Conservation (phyloP, 2,888 invertebrate genomes). For the Augochlorella aurata region DNA sequence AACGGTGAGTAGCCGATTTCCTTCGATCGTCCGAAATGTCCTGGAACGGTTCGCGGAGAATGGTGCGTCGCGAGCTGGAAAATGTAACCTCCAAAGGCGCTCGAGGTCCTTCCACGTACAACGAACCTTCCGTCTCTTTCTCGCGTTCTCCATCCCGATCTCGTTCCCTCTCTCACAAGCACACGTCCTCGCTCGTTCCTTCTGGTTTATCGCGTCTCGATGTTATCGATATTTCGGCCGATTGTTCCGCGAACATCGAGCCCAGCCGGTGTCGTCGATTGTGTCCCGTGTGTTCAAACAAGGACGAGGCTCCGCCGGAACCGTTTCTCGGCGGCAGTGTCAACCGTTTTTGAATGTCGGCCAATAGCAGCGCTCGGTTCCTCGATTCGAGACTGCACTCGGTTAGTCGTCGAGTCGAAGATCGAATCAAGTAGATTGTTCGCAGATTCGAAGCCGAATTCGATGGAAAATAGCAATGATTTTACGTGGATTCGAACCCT, state of each 20-base stretch:
- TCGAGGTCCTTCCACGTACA: conserved; percentile 55
- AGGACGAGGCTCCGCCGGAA: conserved; percentile 20
- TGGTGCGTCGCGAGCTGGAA: conserved; percentile 39
- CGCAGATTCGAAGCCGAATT: not conserved
- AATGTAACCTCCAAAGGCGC: conserved; percentile 67
- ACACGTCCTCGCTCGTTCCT: conserved; percentile 5
- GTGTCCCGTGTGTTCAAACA: conserved; percentile 4
- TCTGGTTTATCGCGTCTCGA: not conserved
- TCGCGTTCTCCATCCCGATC: not conserved
- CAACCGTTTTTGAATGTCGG: conserved; percentile 59
- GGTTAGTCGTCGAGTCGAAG: not conserved
- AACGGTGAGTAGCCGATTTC: conserved; percentile 41
- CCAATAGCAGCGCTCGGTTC: conserved; percentile 52
- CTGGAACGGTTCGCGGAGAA: conserved; percentile 19
- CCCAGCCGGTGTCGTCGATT: conserved; percentile 2
- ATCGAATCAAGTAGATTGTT: not conserved
- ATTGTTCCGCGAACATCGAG: not conserved
- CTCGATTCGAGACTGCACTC: conserved; percentile 8
- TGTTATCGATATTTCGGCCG: not conserved
- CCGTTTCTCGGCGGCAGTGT: conserved; percentile 47
- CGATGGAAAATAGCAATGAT: not conserved
- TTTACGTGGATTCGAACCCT: not conserved
- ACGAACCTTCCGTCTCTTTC: not conserved
- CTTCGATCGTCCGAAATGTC: conserved; percentile 1
- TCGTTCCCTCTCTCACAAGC: not conserved